Evolutionary conservation across 2,113 vertebrate genomes (phyloP).

Genomic region (Glaucomys volans): DNA sequence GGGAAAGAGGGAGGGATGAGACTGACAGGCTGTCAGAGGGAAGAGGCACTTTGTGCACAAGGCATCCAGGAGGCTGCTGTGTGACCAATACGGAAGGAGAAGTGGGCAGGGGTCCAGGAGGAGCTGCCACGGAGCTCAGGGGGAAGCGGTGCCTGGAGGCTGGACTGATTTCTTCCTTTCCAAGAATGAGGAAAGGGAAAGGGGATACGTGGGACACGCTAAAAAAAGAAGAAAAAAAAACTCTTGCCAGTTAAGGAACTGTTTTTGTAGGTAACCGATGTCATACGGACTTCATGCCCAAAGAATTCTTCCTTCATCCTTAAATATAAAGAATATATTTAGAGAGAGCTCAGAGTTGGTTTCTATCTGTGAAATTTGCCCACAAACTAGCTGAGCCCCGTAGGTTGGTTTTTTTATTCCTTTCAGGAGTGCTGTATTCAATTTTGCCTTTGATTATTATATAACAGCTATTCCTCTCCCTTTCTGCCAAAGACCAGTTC

Average conservation of each 20-base stretch:
- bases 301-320: constrained; percentile 27
- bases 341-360: not conserved
- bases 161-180: not conserved
- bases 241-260: not conserved
- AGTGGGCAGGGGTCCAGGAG: not conserved
- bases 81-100: not conserved
- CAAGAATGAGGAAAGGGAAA: constrained; percentile 27
- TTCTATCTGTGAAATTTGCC: not conserved
- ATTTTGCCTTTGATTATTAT: not conserved
- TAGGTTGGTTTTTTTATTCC: not conserved
- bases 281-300: not conserved
- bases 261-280: not conserved
- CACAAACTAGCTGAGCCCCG: not conserved
- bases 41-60: not conserved
- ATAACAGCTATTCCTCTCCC: not conserved
- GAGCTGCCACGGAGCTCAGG: not conserved
- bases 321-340: not conserved
- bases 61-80: not conserved
- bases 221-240: not conserved
- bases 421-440: not conserved
- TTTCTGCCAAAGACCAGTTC: not conserved
- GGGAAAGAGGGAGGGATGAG: not conserved
- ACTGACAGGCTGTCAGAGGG: not conserved
- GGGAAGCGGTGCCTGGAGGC: not conserved
- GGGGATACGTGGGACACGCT: not conserved